A percentile compares a stretch with the other conserved stretches of the same genome.
These are phyloP conservation scores for Aradophagus sp. DNA, from an alignment of 1,140 invertebrate genomes.

Conservation along the genomic window DNA sequence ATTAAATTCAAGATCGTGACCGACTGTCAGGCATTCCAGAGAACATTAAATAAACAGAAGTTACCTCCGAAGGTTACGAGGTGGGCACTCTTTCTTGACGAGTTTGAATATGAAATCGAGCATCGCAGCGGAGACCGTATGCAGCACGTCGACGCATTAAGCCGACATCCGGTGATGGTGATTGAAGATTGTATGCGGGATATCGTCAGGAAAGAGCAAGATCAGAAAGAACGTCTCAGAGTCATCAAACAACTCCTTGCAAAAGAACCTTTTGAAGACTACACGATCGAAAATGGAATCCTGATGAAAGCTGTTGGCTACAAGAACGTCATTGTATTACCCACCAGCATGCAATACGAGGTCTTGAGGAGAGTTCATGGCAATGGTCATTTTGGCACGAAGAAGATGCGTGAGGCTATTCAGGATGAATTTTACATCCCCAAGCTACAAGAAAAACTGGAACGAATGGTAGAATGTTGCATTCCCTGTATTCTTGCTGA, in stretches of 20 bases:
- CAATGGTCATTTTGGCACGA: constrained; percentile 64
- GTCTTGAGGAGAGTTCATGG: constrained; percentile 61
- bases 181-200: constrained; percentile 5
- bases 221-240: not conserved
- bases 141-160: no score
- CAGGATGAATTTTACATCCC: constrained; percentile 67
- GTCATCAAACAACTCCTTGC: not conserved
- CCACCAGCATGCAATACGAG: constrained; percentile 56
- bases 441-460: constrained; percentile 62
- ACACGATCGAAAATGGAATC: not conserved
- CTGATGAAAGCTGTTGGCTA: constrained; percentile 1
- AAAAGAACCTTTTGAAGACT: constrained; percentile 9
- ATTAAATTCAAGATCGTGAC: no score
- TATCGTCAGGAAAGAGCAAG: constrained; percentile 3
- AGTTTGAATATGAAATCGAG: constrained; percentile 53
- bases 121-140: constrained; percentile 30
- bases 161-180: constrained; percentile 14
- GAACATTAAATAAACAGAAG: constrained; percentile 55
- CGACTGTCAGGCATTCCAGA: constrained; percentile 61
- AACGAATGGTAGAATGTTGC: constrained; percentile 59
- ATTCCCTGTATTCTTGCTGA: constrained; percentile 36
- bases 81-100: constrained; percentile 41
- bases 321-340: constrained; percentile 44
- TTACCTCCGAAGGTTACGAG: constrained; percentile 33
- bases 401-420: constrained; percentile 65